These are phyloP conservation scores for Stomorhina lunata DNA, from an alignment of 2,888 invertebrate genomes.

Conservation along the genomic window DNA sequence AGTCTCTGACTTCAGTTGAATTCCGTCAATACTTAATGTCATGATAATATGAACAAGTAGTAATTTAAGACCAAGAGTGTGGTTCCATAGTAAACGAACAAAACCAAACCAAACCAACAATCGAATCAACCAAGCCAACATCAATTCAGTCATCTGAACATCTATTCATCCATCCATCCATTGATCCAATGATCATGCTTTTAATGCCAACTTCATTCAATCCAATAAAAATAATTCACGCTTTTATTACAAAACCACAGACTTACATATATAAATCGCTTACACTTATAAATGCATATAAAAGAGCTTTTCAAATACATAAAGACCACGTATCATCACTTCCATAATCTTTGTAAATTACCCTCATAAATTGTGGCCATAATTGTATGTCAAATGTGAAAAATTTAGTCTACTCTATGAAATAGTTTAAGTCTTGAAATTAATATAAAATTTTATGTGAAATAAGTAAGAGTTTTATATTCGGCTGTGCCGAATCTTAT, in stretches of 20 bases:
- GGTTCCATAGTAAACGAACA: too few relatives aligned
- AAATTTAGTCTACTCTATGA: constrained; percentile 66
- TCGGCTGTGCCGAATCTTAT: too few relatives aligned
- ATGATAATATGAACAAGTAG: constrained; percentile 46
- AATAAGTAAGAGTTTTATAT: too few relatives aligned
- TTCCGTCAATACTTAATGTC: constrained; percentile 58
- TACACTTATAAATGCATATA: neutral
- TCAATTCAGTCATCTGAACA: neutral
- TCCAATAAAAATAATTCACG: constrained; percentile 60
- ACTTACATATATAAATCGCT: constrained; percentile 7
- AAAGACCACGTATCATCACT: constrained; percentile 9
- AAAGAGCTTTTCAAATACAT: neutral
- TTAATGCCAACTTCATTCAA: constrained; percentile 56
- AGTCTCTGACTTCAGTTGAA: constrained; percentile 27
- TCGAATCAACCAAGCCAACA: neutral
- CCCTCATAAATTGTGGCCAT: constrained; percentile 52
- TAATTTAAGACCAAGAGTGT: constrained; percentile 24
- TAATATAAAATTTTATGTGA: too few relatives aligned
- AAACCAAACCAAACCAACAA: too few relatives aligned
- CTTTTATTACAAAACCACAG: constrained; percentile 43
- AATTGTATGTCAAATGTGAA: constrained; percentile 75
- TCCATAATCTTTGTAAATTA: constrained; percentile 15
- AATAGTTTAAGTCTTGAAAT: constrained; percentile 42
- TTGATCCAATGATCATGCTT: constrained; percentile 28
- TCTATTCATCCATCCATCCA: neutral